Evolutionary conservation across 2,888 invertebrate genomes (phyloP).

Genomic region (Horisme vitalbata): DNA sequence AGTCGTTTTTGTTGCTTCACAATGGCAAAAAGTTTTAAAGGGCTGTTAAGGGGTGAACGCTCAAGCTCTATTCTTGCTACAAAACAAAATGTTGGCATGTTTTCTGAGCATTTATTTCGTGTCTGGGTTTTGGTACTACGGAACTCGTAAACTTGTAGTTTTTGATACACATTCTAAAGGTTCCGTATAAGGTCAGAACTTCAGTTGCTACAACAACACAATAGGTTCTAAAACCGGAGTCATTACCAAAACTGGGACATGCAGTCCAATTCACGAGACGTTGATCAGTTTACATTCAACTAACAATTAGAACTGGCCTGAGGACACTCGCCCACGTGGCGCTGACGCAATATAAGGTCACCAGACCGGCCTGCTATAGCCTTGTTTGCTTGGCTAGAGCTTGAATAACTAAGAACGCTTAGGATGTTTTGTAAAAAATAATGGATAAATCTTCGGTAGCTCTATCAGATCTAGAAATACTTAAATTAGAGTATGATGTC

Average conservation of each 20-base stretch:
- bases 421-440: neutral
- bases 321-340: constrained; percentile 51
- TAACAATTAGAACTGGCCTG: constrained; percentile 27
- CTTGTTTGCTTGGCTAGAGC: constrained; percentile 29
- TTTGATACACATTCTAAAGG: no score
- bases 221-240: neutral
- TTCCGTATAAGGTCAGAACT: neutral
- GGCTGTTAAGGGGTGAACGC: no score
- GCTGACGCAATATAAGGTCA: constrained; percentile 39
- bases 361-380: constrained; percentile 34
- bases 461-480: no score
- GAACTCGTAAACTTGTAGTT: no score
- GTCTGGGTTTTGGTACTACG: no score
- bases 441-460: no score
- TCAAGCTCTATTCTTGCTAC: no score
- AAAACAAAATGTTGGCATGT: no score
- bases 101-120: no score
- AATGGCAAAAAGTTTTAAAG: no score
- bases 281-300: constrained; percentile 15
- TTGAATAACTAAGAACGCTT: constrained; percentile 18
- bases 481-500: no score
- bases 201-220: neutral
- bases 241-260: neutral
- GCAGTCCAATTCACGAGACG: constrained; percentile 8
- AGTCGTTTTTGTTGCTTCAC: no score